Base-by-base conservation (phyloP, 1,140 invertebrate species). In the Oncopodura yosiiana region DNA sequence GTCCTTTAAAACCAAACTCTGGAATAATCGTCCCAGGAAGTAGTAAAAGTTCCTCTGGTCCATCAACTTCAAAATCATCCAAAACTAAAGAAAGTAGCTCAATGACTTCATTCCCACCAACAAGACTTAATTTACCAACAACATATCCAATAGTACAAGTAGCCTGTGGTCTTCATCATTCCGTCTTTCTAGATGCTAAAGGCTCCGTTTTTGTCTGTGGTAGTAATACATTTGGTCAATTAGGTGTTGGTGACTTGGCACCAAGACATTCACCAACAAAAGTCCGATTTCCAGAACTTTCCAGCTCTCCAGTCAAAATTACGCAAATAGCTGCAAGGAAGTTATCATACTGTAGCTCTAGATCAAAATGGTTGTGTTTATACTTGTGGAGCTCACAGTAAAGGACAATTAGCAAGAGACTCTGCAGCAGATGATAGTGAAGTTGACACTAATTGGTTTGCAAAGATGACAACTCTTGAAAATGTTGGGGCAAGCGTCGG, bases 301-400 rank as follows among this genome's bases (percentile, higher is more conserved):
- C n/a, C n/a, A n/a, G n/a, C n/a, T 72, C 74, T 9, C 77, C 79
- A 2, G 54, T 61, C 27, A 58, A 61, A 43, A 72, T 76, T 3
- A 75, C 77, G 1, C 83, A 90, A 65, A 78, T 98, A 18, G 88
- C 90, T 4, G 87, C 91, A 51, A n/a, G 94, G 94, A 3, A 92
- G 88, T 66, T 92, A 95, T 73, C 94, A 99, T 69, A 90, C 92
- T 3, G 88, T 89, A 1, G 71, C 96, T 18, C 73, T 97, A n/a
- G 86, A 90, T 16, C 74, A 79, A 36, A 86, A 86, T 63, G 94
- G 94, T 4, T 84, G 93, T 70, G 83, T 98, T 4, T 93, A 84
- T 64, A 95, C 94, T 0, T 95, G 92, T 71, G 94, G 94, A 39
- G 86, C 81, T 65, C 83, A 89, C 72, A 86, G 90, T 76, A 85